Evolutionary conservation across 2,113 vertebrate genomes (phyloP).

Genomic region (Tenrec ecaudatus): DNA sequence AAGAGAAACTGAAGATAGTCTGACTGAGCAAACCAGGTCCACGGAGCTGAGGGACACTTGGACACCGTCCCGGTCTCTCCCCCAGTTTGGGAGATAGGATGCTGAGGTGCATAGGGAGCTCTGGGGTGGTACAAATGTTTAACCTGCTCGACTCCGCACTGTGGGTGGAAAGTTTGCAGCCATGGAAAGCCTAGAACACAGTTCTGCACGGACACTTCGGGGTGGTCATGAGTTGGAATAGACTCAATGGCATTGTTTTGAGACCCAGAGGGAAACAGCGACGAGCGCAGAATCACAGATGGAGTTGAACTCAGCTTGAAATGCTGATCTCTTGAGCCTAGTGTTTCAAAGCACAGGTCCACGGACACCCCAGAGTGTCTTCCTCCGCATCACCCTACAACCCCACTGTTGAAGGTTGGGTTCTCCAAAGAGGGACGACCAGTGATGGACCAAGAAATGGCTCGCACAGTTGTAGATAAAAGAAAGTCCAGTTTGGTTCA

Average conservation of each 20-base stretch:
- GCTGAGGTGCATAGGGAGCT: background rate
- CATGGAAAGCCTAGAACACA: background rate
- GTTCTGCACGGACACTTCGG: background rate
- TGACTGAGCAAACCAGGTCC: too few relatives aligned
- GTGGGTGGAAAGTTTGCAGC: background rate
- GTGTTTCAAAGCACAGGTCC: background rate
- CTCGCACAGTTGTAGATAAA: too few relatives aligned
- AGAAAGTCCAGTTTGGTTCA: too few relatives aligned
- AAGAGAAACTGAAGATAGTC: background rate
- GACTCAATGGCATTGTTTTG: background rate
- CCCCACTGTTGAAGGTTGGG: too few relatives aligned
- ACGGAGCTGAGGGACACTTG: background rate
- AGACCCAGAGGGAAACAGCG: background rate
- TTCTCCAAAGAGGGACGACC: too few relatives aligned
- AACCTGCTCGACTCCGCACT: background rate
- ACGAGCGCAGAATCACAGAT: background rate
- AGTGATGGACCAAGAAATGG: too few relatives aligned
- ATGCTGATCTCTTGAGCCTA: background rate
- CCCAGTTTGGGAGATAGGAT: background rate
- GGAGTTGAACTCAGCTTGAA: constrained; percentile 27
- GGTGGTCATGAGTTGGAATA: background rate
- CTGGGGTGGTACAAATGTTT: background rate
- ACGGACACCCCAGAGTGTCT: background rate
- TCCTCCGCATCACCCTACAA: background rate
- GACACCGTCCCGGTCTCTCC: background rate